Evolutionary conservation across 1,140 invertebrate genomes (phyloP).

Genomic region (Diuraphis noxia): DNA sequence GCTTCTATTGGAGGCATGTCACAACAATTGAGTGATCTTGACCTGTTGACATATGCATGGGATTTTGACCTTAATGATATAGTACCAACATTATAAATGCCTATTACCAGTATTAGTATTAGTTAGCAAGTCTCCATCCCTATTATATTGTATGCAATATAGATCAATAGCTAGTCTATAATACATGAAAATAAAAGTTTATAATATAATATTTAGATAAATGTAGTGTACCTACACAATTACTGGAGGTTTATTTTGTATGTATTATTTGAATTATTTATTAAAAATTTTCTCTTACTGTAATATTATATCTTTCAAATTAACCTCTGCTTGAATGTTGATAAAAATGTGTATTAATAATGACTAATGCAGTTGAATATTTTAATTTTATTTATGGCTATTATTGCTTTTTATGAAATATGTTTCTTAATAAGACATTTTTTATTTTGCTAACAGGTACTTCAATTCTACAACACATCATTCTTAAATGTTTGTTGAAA

Average conservation of each 20-base stretch:
- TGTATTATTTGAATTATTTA: not conserved
- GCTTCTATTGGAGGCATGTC: conserved; percentile 47
- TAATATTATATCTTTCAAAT: not conserved
- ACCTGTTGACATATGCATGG: conserved; percentile 55
- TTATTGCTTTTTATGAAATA: not conserved
- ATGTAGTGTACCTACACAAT: not conserved
- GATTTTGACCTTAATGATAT: conserved; percentile 55
- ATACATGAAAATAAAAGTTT: not conserved
- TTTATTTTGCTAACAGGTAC: not conserved
- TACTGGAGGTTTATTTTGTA: not conserved
- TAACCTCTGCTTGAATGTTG: not conserved
- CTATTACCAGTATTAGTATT: conserved; percentile 25
- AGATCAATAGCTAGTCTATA: not conserved
- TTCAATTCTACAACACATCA: not conserved
- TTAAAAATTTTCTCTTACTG: not conserved
- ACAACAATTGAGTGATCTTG: conserved; percentile 55
- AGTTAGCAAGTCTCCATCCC: not conserved
- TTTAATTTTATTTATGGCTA: not conserved
- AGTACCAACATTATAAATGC: not conserved
- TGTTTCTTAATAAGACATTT: not conserved
- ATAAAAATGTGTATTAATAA: not conserved
- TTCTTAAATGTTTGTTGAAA: not conserved
- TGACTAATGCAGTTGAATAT: not conserved
- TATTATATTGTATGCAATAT: conserved; percentile 5
- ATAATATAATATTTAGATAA: not conserved